Evolutionary conservation across 2,888 invertebrate genomes (phyloP), one percentile per base, ranked within the genome.

Genomic region (Nipponacmea schrenckii): DNA sequence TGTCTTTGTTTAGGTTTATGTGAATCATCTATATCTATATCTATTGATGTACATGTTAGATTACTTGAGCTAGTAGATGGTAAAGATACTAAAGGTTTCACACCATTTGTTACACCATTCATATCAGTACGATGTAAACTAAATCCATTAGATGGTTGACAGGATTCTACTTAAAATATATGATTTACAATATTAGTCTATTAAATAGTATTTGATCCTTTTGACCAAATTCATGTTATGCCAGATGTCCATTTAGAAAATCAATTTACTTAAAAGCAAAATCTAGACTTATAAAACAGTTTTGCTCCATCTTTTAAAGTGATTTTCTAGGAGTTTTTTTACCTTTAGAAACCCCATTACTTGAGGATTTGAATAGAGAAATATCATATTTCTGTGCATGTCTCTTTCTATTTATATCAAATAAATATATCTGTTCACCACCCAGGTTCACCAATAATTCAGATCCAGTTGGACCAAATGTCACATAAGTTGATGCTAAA

Each of bases 361-460:
- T 39, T 10, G 81, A 72, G 39, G 79, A 63, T 31, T 81, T 68
- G 65, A 78, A 75, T 79, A 81, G 74, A 12, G 82, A 81, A 44
- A 82, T 72, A 71, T 83, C 83, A 78, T 85, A 85, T 73, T 84
- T 85, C 70, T 83, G 81, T 67, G 82, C 80, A 63, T 73, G 74
- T 27, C 83, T 74, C 64, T 70, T 74, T 48, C 78, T 77, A 76
- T 87, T 85, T 44, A 94, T 90, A 88, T 95, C 93, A 87, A 93
- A 96, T 66, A 95, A 90, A 88, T 94, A 95, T 83, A 97, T 94
- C 89, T 98, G 97, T 90, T 98, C 98, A 0, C 96, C 95, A 14
- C 97, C 97, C 87, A 98, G 92, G 89, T 98, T 98, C 27, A 95
- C 97, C 48, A 99, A 92, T 67, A 98, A 91, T 86, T 98, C 96